These are phyloP conservation scores for Porites cylindrica DNA, from an alignment of 92 coral and sea anemone genomes.

Conservation along the genomic window DNA sequence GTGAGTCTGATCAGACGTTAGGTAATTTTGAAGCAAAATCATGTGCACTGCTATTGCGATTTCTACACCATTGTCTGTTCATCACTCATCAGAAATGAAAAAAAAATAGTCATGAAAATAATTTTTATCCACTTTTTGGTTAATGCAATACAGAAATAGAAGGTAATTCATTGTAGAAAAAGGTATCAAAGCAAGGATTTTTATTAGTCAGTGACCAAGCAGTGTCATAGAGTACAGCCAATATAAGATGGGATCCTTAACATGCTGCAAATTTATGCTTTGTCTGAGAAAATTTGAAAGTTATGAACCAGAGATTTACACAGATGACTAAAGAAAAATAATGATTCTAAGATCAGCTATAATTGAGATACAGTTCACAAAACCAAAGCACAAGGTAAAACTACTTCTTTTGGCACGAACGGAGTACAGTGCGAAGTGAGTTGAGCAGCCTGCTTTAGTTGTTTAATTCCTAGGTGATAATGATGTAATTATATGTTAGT, in stretches of 20 bases:
- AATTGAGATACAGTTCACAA: no score
- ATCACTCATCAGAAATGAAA: not conserved
- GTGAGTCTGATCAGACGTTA: not conserved
- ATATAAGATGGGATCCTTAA: not conserved
- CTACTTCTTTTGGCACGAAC: not conserved
- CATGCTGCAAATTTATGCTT: not conserved
- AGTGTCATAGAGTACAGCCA: not conserved
- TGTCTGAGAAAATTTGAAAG: conserved; percentile 1
- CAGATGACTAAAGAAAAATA: no score
- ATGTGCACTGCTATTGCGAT: no score
- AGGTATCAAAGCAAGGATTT: no score
- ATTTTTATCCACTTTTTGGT: not conserved
- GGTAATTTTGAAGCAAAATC: not conserved
- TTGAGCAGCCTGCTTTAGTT: not conserved
- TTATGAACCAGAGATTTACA: not conserved
- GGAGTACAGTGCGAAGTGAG: not conserved
- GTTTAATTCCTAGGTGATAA: not conserved
- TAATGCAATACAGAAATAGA: no score
- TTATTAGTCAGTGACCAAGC: no score
- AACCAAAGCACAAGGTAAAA: no score
- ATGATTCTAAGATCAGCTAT: no score
- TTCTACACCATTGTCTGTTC: not conserved
- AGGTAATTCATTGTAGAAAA: not conserved
- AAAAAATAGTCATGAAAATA: not conserved
- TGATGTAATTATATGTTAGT: no score